Evolutionary conservation across 2,113 vertebrate species (phyloP).

Genomic region (Pitta sordida): DNA sequence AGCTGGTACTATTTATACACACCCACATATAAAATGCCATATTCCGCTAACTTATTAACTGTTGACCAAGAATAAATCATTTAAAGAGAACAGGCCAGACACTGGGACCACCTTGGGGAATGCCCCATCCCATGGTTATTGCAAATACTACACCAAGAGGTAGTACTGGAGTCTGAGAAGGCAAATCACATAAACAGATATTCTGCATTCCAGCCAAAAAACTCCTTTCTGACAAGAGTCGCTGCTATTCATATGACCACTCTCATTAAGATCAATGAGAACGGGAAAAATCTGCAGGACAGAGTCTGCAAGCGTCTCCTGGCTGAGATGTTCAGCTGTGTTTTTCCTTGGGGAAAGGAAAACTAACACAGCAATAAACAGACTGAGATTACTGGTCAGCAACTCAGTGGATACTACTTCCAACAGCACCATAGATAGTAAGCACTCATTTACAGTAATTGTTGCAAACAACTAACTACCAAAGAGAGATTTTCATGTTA

Average conservation of each 20-base stretch:
- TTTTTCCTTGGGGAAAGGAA: slow-evolving; percentile 28
- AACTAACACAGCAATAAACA: background rate
- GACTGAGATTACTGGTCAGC: background rate
- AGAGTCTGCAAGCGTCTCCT: background rate
- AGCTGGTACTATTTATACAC: background rate
- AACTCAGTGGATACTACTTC: background rate
- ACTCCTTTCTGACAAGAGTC: background rate
- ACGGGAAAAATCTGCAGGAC: slow-evolving; percentile 13
- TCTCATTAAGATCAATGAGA: background rate
- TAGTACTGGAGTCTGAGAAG: background rate
- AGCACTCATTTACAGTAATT: background rate
- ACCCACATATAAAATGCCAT: background rate
- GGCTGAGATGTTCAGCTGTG: background rate
- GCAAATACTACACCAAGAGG: background rate
- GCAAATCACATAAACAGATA: slow-evolving; percentile 17
- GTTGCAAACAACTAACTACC: background rate
- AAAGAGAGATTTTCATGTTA: background rate
- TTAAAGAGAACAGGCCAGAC: background rate
- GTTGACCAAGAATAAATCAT: background rate
- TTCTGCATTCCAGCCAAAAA: background rate
- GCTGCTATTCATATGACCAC: background rate
- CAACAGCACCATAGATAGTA: background rate
- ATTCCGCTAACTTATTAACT: background rate
- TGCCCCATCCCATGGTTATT: background rate
- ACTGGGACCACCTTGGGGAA: background rate